Evolutionary conservation across 23 tunicate species (phyloP).

Genomic region (Styela clava): DNA sequence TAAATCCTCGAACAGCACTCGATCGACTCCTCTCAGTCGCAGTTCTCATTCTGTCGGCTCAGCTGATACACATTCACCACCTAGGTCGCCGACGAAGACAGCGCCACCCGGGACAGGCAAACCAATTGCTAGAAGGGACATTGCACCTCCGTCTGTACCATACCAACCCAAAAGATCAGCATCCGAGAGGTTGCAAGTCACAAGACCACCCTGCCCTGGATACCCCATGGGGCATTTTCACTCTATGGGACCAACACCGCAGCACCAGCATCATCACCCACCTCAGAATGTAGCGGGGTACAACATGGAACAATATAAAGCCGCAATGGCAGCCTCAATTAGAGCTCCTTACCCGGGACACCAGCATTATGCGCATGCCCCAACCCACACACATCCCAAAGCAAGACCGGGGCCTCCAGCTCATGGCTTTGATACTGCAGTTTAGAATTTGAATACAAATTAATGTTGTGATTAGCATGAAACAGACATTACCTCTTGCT

Average conservation of each 20-base stretch:
- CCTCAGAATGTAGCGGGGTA: background rate
- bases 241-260: background rate
- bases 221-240: background rate
- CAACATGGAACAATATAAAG: slow-evolving; percentile 18
- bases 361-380: background rate
- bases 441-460: background rate
- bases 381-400: background rate
- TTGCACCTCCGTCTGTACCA: background rate
- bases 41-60: background rate
- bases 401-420: background rate
- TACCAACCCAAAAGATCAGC: slow-evolving; percentile 16
- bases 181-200: slow-evolving; percentile 17
- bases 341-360: slow-evolving; percentile 24
- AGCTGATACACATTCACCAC: background rate
- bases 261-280: slow-evolving; percentile 8
- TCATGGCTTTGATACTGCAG: slow-evolving; percentile 35
- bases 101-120: background rate
- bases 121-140: background rate
- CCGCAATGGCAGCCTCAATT: slow-evolving; percentile 20
- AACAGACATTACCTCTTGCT: too few species aligned
- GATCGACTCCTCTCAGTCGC: background rate
- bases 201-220: slow-evolving; percentile 4
- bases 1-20: background rate
- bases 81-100: background rate
- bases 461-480: too few species aligned